phyloP scores from a whole-genome alignment of 1,140 invertebrate species.

The Phymastichus coffea region DNA sequence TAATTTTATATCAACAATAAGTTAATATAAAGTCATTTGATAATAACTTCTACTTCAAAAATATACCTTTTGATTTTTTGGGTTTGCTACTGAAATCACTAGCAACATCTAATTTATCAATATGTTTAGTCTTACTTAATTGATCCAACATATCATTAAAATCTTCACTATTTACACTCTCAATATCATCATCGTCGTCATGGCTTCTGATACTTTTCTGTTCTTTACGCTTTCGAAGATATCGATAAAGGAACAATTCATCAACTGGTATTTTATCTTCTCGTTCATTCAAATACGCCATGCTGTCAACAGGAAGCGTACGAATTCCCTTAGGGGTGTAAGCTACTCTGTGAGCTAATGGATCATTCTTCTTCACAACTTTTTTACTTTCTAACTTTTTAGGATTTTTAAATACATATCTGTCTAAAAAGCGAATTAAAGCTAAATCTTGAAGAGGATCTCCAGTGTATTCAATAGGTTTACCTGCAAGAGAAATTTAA shows the following conservation, averaged over 20 bases:
- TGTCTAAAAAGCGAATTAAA: constrained; percentile 84
- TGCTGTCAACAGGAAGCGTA: constrained; percentile 67
- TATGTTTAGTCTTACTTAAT: constrained; percentile 60
- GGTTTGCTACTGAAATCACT: constrained; percentile 50
- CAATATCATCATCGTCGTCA: constrained; percentile 65
- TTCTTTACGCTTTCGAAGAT: constrained; percentile 48
- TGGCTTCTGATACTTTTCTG: constrained; percentile 37
- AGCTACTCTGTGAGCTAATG: constrained; percentile 55
- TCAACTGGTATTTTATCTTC: constrained; percentile 75
- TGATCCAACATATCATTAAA: constrained; percentile 81
- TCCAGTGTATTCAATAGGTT: constrained; percentile 79
- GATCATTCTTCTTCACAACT: constrained; percentile 43
- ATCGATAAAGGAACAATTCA: constrained; percentile 77
- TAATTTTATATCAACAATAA: constrained; percentile 18
- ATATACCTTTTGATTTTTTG: constrained; percentile 43
- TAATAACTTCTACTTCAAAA: too few relatives aligned
- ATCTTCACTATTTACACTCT: constrained; percentile 85
- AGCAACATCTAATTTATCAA: constrained; percentile 62
- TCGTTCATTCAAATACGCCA: constrained; percentile 69
- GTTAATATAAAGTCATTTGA: background rate
- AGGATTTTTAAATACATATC: constrained; percentile 96
- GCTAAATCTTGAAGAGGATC: constrained; percentile 93
- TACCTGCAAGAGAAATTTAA: constrained; percentile 51
- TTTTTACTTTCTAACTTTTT: constrained; percentile 65
- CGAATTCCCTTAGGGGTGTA: constrained; percentile 64